A percentile compares a stretch with the other conserved stretches of the same genome.
These are phyloP conservation scores for Moxostoma hubbsi DNA, from an alignment of 2,797 vertebrate species.

Conservation along the genomic window DNA sequence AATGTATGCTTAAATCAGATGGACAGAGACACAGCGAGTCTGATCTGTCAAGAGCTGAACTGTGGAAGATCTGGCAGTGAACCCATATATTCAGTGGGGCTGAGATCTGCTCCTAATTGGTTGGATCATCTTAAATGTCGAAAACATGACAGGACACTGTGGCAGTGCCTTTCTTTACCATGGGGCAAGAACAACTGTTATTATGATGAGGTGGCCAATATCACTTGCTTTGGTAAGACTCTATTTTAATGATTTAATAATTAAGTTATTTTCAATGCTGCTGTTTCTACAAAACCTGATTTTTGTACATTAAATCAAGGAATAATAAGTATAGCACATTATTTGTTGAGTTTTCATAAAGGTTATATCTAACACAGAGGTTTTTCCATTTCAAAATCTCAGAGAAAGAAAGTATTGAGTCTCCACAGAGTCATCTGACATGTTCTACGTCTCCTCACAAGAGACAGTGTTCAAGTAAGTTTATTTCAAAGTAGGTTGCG, in stretches of 20 bases:
- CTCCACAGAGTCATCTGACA: background rate
- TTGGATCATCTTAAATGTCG: constrained; percentile 2
- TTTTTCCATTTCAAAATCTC: background rate
- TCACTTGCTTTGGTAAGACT: background rate
- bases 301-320: too few relatives aligned
- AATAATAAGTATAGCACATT: too few relatives aligned
- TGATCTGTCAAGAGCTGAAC: background rate
- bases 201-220: constrained; percentile 15
- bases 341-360: background rate
- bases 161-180: constrained; percentile 51
- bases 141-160: constrained; percentile 42
- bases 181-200: constrained; percentile 43
- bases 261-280: background rate
- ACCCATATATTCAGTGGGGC: background rate
- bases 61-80: constrained; percentile 7
- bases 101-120: constrained; percentile 25
- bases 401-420: rapidly evolving
- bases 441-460: constrained; percentile 4
- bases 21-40: too few relatives aligned
- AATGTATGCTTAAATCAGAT: too few relatives aligned
- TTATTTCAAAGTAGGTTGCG: background rate
- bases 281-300: too few relatives aligned
- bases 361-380: background rate
- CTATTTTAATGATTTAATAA: background rate
- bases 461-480: constrained; percentile 31